Conservation (phyloP, 2,797 vertebrate genomes). For the Protonibea diacanthus region DNA sequence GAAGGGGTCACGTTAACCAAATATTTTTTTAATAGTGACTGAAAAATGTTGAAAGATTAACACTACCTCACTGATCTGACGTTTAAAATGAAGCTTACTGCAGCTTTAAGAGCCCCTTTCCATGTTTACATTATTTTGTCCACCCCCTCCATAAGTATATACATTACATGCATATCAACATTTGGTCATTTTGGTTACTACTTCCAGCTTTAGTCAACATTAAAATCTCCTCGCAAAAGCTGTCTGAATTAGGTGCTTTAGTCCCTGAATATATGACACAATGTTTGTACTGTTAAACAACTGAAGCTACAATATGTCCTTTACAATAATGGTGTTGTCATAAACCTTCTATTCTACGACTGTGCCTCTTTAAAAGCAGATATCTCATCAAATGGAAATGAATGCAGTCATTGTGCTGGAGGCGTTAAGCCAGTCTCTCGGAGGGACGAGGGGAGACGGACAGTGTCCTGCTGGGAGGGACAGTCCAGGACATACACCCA, state of each 20-base stretch:
- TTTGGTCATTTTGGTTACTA: slow-evolving; percentile 11
- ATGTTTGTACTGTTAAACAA: slow-evolving; percentile 21
- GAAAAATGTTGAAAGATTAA: too few relatives aligned
- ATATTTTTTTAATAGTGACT: not conserved
- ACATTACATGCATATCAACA: not conserved
- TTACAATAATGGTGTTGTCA: slow-evolving; percentile 60
- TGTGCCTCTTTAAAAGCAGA: slow-evolving; percentile 43
- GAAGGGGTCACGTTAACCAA: not conserved
- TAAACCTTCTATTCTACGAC: slow-evolving; percentile 41
- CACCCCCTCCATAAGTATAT: not conserved
- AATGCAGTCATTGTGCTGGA: slow-evolving; percentile 69
- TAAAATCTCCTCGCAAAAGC: slow-evolving; percentile 1
- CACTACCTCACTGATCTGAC: too few relatives aligned
- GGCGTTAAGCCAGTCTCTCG: slow-evolving; percentile 19
- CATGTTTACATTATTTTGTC: slow-evolving; percentile 13
- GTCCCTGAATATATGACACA: slow-evolving; percentile 37
- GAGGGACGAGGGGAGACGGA: slow-evolving; percentile 22
- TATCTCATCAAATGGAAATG: slow-evolving; percentile 57
- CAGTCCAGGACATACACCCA: slow-evolving; percentile 49
- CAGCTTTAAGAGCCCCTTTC: not conserved
- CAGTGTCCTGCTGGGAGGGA: slow-evolving; percentile 24
- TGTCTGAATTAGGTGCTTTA: slow-evolving; percentile 27
- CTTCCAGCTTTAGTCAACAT: slow-evolving; percentile 12
- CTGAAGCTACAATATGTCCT: slow-evolving; percentile 34
- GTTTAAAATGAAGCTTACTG: not conserved